Evolutionary conservation across 2,888 invertebrate species (phyloP).

Genomic region (Entomobrya multifasciata): DNA sequence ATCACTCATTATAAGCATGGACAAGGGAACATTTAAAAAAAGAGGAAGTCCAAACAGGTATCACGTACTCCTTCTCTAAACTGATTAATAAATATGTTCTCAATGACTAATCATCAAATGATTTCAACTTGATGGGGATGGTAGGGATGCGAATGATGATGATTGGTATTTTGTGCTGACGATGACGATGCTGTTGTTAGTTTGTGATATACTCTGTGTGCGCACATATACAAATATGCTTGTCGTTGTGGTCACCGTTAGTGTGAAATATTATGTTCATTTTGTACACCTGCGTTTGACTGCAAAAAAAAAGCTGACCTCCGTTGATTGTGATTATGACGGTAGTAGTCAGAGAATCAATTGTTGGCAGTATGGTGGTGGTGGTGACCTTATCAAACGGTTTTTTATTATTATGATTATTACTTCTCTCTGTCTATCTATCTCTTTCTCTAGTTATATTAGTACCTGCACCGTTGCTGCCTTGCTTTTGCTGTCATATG

Average conservation of each 20-base stretch:
- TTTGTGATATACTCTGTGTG: background rate
- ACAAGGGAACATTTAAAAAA: background rate
- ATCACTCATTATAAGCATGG: constrained; percentile 16
- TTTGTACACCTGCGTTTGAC: background rate
- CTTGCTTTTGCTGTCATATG: constrained; percentile 44
- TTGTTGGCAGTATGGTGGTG: too few species aligned
- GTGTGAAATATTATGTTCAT: background rate
- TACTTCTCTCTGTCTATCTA: too few species aligned
- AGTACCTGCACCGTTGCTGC: constrained; percentile 26
- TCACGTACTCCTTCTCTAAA: constrained; percentile 1
- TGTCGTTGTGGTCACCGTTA: background rate
- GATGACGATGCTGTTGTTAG: background rate
- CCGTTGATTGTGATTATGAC: constrained; percentile 21
- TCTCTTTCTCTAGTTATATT: background rate
- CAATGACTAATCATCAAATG: constrained; percentile 53
- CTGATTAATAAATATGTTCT: constrained; percentile 23
- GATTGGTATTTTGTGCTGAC: constrained; percentile 9
- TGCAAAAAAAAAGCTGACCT: constrained; percentile 59
- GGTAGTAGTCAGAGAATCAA: background rate
- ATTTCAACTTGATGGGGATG: background rate
- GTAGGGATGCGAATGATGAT: background rate
- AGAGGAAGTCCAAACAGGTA: background rate
- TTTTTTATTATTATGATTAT: constrained; percentile 42
- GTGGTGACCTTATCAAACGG: constrained; percentile 65
- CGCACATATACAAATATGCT: background rate